phyloP scores from a whole-genome alignment of 2,888 invertebrate genomes.

The Colostygia pectinataria region DNA sequence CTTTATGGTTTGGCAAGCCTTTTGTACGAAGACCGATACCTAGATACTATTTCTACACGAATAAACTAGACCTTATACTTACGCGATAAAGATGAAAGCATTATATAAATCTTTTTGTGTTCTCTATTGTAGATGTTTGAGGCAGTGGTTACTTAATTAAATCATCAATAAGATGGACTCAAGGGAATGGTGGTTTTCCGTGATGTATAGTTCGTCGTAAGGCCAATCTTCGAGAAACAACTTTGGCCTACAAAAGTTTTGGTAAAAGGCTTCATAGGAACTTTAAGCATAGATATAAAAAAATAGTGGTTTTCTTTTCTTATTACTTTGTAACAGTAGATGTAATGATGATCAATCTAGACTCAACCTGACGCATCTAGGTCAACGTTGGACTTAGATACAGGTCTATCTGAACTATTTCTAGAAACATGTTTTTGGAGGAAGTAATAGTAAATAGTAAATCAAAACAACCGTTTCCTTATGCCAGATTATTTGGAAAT shows the following conservation, averaged over 20 bases:
- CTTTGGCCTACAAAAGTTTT: not conserved
- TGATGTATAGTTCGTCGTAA: slow-evolving; percentile 49
- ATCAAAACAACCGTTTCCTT: slow-evolving; percentile 34
- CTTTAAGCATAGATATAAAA: too few relatives aligned
- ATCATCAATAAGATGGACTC: slow-evolving; percentile 61
- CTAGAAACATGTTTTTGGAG: too few relatives aligned
- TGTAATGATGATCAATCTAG: too few relatives aligned
- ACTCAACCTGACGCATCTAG: too few relatives aligned
- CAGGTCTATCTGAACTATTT: too few relatives aligned
- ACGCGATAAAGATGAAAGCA: slow-evolving; percentile 14
- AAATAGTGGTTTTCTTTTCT: too few relatives aligned
- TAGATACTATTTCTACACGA: not conserved
- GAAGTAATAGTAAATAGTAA: not conserved
- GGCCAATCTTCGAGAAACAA: slow-evolving; percentile 21
- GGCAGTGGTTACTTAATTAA: slow-evolving; percentile 69
- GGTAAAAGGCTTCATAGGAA: not conserved
- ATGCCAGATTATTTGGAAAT: slow-evolving; percentile 48
- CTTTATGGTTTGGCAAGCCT: slow-evolving; percentile 34
- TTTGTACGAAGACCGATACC: slow-evolving; percentile 8
- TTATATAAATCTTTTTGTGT: not conserved
- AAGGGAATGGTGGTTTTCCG: slow-evolving; percentile 37
- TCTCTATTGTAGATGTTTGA: slow-evolving; percentile 46
- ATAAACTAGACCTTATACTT: slow-evolving; percentile 18
- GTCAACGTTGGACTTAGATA: too few relatives aligned
- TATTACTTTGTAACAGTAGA: too few relatives aligned